Evolutionary conservation across 2,888 invertebrate species (phyloP).

Genomic region (Latrodectus hesperus): DNA sequence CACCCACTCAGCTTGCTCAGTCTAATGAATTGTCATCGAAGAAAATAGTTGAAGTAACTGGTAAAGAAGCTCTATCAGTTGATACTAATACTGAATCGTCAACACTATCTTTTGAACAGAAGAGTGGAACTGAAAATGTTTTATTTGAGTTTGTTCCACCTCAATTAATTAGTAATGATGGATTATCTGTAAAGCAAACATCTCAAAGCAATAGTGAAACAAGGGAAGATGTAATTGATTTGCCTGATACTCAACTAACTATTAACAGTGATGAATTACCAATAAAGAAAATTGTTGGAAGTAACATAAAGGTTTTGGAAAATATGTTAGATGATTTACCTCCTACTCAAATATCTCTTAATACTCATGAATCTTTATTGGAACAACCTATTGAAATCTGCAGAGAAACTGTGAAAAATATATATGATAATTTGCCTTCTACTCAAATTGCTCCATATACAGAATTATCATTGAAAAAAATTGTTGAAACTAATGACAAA

Average conservation of each 20-base stretch:
- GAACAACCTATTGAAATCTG: neutral
- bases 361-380: neutral
- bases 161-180: too few species aligned
- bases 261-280: neutral
- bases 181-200: too few species aligned
- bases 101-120: too few species aligned
- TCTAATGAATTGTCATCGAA: too few species aligned
- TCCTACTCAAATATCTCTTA: neutral
- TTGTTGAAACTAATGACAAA: neutral
- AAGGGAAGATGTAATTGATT: slow-evolving; percentile 6
- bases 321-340: neutral
- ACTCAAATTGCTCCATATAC: neutral
- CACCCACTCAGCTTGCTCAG: too few species aligned
- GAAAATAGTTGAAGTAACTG: too few species aligned
- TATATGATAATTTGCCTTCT: neutral
- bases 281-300: neutral
- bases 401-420: neutral
- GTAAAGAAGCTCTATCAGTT: too few species aligned
- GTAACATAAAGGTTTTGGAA: neutral
- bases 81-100: too few species aligned
- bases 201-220: neutral
- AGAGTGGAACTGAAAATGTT: too few species aligned
- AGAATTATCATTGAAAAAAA: neutral
- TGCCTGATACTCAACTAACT: slow-evolving; percentile 1
- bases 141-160: too few species aligned